These are phyloP conservation scores for Sebastes schlegelii DNA, from an alignment of 2,113 vertebrate genomes.

Conservation along the genomic window DNA sequence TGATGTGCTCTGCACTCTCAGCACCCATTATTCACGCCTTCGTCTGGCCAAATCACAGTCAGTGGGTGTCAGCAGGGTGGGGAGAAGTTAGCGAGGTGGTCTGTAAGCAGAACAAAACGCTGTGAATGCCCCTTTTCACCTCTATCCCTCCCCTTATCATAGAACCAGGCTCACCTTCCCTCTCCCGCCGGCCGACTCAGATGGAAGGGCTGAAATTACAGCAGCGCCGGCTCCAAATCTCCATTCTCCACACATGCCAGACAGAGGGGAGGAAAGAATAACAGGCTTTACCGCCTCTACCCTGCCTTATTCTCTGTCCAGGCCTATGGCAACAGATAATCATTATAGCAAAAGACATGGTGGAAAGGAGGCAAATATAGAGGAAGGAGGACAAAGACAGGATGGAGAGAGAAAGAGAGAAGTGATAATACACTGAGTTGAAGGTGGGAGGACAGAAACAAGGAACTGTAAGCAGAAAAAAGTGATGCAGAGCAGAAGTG, in stretches of 20 bases:
- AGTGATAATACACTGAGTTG: constrained; percentile 22
- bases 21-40: constrained; percentile 18
- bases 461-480: constrained; percentile 14
- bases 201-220: constrained; percentile 73
- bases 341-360: constrained; percentile 58
- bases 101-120: constrained; percentile 32
- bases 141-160: constrained; percentile 34
- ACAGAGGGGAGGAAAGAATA: constrained; percentile 79
- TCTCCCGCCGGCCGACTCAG: constrained; percentile 26
- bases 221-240: constrained; percentile 62
- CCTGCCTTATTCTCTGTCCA: constrained; percentile 28
- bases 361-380: constrained; percentile 15
- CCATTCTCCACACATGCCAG: constrained; percentile 78
- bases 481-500: constrained; percentile 12
- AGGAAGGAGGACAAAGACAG: constrained; percentile 11
- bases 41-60: constrained; percentile 2
- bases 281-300: constrained; percentile 62
- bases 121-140: constrained; percentile 13
- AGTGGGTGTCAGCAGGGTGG: not conserved
- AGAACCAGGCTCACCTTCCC: constrained; percentile 52
- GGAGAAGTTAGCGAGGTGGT: not conserved
- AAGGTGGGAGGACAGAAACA: constrained; percentile 29
- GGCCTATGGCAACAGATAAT: constrained; percentile 59
- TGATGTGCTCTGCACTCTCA: not conserved
- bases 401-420: not conserved